These are phyloP conservation scores for Hypolimnas misippus DNA, from an alignment of 2,888 invertebrate species.

Conservation along the genomic window DNA sequence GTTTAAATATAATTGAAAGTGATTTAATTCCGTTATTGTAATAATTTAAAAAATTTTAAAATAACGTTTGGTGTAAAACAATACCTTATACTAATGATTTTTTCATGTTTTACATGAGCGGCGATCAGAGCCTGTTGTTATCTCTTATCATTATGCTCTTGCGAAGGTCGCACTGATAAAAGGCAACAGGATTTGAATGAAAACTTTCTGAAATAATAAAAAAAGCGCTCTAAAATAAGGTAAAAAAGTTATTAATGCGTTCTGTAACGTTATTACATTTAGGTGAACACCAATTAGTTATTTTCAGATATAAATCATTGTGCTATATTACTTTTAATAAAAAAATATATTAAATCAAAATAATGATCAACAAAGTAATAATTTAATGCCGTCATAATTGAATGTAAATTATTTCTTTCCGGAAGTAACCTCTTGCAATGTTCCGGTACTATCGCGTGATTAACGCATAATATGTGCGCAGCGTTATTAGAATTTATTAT, in stretches of 20 bases:
- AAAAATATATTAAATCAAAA: constrained; percentile 27
- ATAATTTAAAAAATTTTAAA: background rate
- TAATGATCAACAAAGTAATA: constrained; percentile 28
- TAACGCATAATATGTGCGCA: constrained; percentile 20
- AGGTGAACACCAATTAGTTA: too few species aligned
- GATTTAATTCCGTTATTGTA: background rate
- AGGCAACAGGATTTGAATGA: constrained; percentile 42
- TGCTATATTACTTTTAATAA: constrained; percentile 17
- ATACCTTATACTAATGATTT: constrained; percentile 5
- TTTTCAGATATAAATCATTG: background rate
- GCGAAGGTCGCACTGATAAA: constrained; percentile 78
- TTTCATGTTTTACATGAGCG: constrained; percentile 5
- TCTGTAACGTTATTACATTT: too few species aligned
- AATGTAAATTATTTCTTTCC: constrained; percentile 39
- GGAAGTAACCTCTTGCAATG: constrained; percentile 41
- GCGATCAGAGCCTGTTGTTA: constrained; percentile 54
- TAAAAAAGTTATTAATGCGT: background rate
- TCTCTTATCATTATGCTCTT: constrained; percentile 82
- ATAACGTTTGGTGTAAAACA: background rate
- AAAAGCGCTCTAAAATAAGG: background rate
- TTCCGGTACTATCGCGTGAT: constrained; percentile 39
- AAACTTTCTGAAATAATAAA: constrained; percentile 28
- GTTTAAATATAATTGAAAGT: background rate
- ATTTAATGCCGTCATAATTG: constrained; percentile 35
- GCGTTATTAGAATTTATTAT: background rate